Evolutionary conservation across 2,888 invertebrate species (phyloP).

Genomic region (Dasysyrphus tricinctus): DNA sequence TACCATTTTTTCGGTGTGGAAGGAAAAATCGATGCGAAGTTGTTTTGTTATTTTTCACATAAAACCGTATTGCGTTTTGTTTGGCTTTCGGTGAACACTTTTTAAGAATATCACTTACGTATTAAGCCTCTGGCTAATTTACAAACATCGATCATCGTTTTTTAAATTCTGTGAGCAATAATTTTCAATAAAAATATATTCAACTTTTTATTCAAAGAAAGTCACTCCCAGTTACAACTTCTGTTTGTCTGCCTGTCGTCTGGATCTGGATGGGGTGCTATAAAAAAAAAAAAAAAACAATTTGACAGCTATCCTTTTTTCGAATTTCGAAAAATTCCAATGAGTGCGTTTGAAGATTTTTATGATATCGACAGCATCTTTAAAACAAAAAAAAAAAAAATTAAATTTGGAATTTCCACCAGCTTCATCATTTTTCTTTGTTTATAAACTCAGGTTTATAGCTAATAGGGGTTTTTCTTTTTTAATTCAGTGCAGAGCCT

Average conservation of each 20-base stretch:
- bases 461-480: too few relatives aligned
- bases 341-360: conserved; percentile 13
- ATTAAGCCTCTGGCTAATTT: neutral
- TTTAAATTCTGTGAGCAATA: neutral
- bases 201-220: conserved; percentile 2
- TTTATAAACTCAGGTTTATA: too few relatives aligned
- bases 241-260: conserved; percentile 42
- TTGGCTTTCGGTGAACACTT: neutral
- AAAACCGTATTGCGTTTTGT: neutral
- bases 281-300: neutral
- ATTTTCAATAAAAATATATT: neutral
- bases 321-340: neutral
- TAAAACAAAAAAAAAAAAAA: too few relatives aligned
- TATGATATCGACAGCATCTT: too few relatives aligned
- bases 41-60: conserved; percentile 36
- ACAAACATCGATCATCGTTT: conserved; percentile 21
- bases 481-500: too few relatives aligned
- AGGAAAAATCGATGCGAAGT: conserved; percentile 66
- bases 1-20: conserved; percentile 61
- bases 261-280: neutral
- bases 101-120: neutral
- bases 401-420: neutral
- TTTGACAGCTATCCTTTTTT: neutral
- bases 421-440: too few relatives aligned
- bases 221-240: conserved; percentile 58